These are phyloP conservation scores for Eremobia ochroleuca DNA, from an alignment of 2,888 invertebrate species.

Conservation along the genomic window DNA sequence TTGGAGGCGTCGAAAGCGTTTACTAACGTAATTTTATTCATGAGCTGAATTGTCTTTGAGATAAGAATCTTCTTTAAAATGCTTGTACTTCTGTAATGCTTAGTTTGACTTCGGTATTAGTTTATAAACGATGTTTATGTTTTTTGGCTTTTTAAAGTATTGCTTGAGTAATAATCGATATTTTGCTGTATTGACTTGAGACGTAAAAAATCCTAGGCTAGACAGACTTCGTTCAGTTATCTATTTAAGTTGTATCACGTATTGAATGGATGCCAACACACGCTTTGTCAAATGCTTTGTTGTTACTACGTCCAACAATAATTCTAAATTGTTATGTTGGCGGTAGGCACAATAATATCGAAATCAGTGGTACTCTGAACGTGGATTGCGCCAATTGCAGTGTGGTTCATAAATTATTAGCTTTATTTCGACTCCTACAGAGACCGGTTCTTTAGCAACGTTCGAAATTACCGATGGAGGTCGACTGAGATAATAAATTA, in stretches of 20 bases:
- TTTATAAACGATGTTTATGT: slow-evolving; percentile 26
- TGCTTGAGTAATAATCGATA: background rate
- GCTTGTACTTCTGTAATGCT: slow-evolving; percentile 42
- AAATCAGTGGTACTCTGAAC: slow-evolving; percentile 27
- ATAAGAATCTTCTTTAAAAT: slow-evolving; percentile 54
- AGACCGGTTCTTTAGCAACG: slow-evolving; percentile 79
- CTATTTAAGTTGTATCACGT: slow-evolving; percentile 57
- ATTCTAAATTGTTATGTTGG: slow-evolving; percentile 16
- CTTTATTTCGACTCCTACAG: slow-evolving; percentile 73
- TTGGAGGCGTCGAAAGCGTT: slow-evolving; percentile 66
- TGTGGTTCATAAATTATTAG: slow-evolving; percentile 66
- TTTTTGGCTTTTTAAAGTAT: slow-evolving; percentile 13
- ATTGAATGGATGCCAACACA: slow-evolving; percentile 52
- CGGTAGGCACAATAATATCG: slow-evolving; percentile 32
- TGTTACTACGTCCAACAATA: slow-evolving; percentile 8
- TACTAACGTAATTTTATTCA: slow-evolving; percentile 66
- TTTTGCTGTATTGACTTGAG: slow-evolving; percentile 5
- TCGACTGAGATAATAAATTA: slow-evolving; percentile 70
- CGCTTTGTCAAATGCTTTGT: slow-evolving; percentile 41
- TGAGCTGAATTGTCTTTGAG: slow-evolving; percentile 56
- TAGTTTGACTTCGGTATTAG: slow-evolving; percentile 33
- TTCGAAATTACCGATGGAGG: slow-evolving; percentile 75
- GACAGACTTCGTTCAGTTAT: slow-evolving; percentile 33
- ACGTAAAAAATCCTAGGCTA: slow-evolving; percentile 14
- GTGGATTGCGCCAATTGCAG: slow-evolving; percentile 55